Conservation (phyloP, 2,888 invertebrate genomes). For the Cyclophora punctaria region DNA sequence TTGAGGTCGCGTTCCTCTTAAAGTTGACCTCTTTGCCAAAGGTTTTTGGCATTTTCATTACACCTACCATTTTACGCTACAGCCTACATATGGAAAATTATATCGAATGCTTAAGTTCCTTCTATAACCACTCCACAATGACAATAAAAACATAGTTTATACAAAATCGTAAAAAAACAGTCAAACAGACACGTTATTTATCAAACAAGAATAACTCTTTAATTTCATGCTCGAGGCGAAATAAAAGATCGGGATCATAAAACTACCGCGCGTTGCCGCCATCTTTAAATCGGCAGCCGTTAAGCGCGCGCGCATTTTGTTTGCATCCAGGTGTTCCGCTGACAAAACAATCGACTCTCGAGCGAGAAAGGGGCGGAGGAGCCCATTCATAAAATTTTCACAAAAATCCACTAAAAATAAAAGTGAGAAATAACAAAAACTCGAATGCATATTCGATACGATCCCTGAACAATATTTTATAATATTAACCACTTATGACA, state of each 20-base stretch:
- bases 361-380: constrained; percentile 61
- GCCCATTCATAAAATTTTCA: constrained; percentile 58
- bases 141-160: not conserved
- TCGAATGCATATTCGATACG: constrained; percentile 24
- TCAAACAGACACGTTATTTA: constrained; percentile 17
- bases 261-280: constrained; percentile 31
- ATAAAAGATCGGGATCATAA: constrained; percentile 25
- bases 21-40: no score
- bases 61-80: no score
- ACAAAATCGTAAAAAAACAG: not conserved
- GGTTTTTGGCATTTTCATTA: no score
- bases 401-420: constrained; percentile 59
- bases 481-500: constrained; percentile 60
- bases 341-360: constrained; percentile 72
- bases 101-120: no score
- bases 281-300: constrained; percentile 51
- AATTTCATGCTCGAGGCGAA: constrained; percentile 21
- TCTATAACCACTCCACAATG: no score
- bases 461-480: constrained; percentile 65
- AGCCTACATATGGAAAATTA: no score
- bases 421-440: constrained; percentile 47
- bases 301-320: constrained; percentile 56
- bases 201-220: constrained; percentile 20
- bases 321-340: constrained; percentile 69
- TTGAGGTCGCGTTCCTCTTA: no score